Evolutionary conservation across 2,113 vertebrate genomes (phyloP).

Genomic region (Nansenia antarctica): DNA sequence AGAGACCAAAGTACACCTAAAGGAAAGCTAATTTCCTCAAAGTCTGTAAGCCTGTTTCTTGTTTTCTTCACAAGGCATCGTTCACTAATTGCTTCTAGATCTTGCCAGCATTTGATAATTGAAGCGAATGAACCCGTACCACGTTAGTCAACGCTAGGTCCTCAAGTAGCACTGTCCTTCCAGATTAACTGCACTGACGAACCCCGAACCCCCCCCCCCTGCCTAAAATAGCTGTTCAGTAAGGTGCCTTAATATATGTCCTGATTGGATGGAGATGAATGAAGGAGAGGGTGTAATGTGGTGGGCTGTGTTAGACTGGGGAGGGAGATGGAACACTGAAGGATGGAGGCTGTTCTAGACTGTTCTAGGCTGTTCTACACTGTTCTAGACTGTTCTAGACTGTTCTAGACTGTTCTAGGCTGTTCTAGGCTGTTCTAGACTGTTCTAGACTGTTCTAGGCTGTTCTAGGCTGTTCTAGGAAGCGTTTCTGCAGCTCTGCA

Average conservation of each 20-base stretch:
- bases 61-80: conserved; percentile 26
- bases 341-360: no score
- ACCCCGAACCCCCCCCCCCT: no score
- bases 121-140: conserved; percentile 38
- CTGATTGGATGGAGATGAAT: background rate
- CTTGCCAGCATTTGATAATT: conserved; percentile 45
- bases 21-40: conserved; percentile 15
- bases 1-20: background rate
- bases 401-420: no score
- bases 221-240: background rate
- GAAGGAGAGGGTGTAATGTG: background rate
- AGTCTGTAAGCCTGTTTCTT: background rate
- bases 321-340: background rate
- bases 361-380: no score
- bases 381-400: no score
- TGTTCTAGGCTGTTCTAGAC: no score
- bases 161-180: conserved; percentile 2
- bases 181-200: background rate
- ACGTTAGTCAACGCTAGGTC: conserved; percentile 7
- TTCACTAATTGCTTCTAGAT: conserved; percentile 52
- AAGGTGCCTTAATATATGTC: background rate
- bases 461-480: no score
- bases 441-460: no score
- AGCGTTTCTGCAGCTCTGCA: no score
- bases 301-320: background rate